Evolutionary conservation across 37 sponge, comb jelly and placozoan genomes (phyloP).

Genomic region (Mnemiopsis leidyi): DNA sequence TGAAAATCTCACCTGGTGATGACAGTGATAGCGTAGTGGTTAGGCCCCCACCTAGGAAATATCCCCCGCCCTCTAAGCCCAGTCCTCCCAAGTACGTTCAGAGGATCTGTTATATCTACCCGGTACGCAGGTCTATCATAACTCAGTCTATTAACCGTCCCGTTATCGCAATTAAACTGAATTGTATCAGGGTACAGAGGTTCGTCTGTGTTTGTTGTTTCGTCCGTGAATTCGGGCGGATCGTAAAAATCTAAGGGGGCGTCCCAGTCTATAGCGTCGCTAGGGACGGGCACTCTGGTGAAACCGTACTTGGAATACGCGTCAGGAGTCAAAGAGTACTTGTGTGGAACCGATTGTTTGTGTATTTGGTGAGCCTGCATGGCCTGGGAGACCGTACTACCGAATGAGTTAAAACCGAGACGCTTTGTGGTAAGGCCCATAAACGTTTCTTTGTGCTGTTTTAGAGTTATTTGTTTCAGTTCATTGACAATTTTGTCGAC

Average conservation of each 20-base stretch:
- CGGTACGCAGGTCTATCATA: constrained; percentile 1
- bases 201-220: constrained; percentile 20
- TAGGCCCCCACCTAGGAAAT: constrained; percentile 51
- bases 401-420: constrained; percentile 13
- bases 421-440: neutral
- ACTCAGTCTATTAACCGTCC: constrained; percentile 17
- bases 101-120: constrained; percentile 5
- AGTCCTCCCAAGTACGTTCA: constrained; percentile 20
- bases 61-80: constrained; percentile 45
- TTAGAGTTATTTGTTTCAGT: constrained; percentile 23
- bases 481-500: constrained; percentile 11
- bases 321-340: constrained; percentile 4
- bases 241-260: constrained; percentile 22
- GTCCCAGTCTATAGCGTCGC: constrained; percentile 39
- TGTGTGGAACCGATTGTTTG: neutral
- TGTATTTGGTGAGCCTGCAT: constrained; percentile 27
- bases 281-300: neutral
- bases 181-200: constrained; percentile 21
- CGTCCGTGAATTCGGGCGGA: constrained; percentile 58
- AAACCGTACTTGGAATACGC: neutral
- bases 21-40: constrained; percentile 47
- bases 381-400: constrained; percentile 47
- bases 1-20: constrained; percentile 15
- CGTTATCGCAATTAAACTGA: constrained; percentile 32
- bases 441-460: constrained; percentile 37